Evolutionary conservation across 2,113 vertebrate species (phyloP), one percentile per base, ranked within the genome.

Genomic region (Syrmaticus mikado): DNA sequence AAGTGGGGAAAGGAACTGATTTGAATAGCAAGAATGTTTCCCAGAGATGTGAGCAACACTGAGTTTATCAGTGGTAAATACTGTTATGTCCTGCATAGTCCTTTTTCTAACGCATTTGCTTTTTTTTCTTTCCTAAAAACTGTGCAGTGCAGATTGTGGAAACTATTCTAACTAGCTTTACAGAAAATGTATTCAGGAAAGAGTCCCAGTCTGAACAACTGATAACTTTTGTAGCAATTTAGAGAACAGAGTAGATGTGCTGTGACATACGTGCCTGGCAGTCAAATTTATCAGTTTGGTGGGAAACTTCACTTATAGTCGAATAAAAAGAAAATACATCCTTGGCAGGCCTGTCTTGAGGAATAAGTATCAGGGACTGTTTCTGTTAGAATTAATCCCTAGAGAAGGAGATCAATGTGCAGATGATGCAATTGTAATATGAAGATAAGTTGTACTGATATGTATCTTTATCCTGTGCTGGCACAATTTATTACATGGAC

Each of bases 381-480:
- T 88, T 45, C 17, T 58, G 65, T 82, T 95, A 76, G 36, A 92
- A 95, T 68, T 91, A 93, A 78, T 93, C 53, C 68, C 48, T 4
- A 6, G 43, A 64, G 83, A 84, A 84, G 80, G 71, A 90, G 83
- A 90, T 95, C 93, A 90, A 71, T 84, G 66, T 64, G 70, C 62
- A 78, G 81, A 88, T 90, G 68, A 94, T 86, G 61, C 82, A 53
- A 61, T 75, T 83, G 40, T 84, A 85, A 75, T 65, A 83, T 17
- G 89, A 70, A 86, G 82, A 52, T 85, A 88, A 95, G 57, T 77
- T 94, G 66, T 65, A 61, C 22, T 72, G 82, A 75, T 90, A 81
- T 36, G 13, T 90, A 88, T 90, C 73, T 90, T 86, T 46, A 60
- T 78, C 85, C 80, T 66, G 65, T 2, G 3, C 53, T 38, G 48